phyloP scores from a whole-genome alignment of 2,113 vertebrate genomes.

The Neofelis nebulosa region DNA sequence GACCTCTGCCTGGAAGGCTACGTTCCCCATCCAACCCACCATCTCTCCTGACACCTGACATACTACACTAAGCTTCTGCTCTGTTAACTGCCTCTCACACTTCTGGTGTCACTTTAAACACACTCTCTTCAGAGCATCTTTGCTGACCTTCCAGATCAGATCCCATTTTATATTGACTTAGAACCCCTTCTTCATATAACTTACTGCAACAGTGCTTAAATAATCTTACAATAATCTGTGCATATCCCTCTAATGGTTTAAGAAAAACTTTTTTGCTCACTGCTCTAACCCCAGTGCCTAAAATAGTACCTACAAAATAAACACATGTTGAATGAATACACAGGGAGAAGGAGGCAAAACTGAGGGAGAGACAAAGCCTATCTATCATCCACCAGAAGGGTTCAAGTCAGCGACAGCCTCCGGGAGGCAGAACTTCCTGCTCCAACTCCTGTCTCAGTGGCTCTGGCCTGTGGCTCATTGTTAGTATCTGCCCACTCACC shows the following conservation, averaged over 20 bases:
- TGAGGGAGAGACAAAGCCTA: not conserved
- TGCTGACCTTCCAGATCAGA: not conserved
- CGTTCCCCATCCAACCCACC: not conserved
- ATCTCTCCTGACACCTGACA: not conserved
- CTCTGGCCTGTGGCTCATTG: not conserved
- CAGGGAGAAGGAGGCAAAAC: not conserved
- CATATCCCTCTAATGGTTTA: not conserved
- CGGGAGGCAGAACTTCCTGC: not conserved
- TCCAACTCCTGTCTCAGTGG: not conserved
- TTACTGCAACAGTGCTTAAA: not conserved
- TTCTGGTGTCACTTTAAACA: not conserved
- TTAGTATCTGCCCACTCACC: slow-evolving; percentile 73
- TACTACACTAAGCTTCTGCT: not conserved
- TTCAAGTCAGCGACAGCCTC: not conserved
- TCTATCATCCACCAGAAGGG: not conserved
- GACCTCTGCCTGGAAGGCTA: not conserved
- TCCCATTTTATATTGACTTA: not conserved
- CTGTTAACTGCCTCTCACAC: not conserved
- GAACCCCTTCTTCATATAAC: not conserved
- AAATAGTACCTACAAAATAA: not conserved
- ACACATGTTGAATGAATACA: not conserved
- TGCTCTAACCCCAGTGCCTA: not conserved
- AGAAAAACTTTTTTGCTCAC: not conserved
- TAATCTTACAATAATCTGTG: not conserved
- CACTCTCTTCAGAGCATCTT: not conserved